These are phyloP conservation scores for Agapostemon virescens DNA, from an alignment of 2,888 invertebrate genomes.

Conservation along the genomic window DNA sequence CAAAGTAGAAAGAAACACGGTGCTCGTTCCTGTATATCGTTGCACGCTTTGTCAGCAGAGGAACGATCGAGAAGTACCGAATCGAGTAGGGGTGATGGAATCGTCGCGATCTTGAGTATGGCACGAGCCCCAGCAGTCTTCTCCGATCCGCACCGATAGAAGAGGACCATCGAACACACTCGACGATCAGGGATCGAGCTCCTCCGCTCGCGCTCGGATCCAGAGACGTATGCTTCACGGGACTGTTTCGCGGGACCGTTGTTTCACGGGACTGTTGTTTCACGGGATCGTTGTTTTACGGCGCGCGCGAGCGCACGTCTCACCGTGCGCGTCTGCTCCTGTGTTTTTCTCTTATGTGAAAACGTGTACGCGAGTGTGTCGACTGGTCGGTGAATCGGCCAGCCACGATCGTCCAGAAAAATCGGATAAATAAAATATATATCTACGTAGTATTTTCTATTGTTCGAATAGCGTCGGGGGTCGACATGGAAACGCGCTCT, in stretches of 20 bases:
- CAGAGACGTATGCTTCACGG: background rate
- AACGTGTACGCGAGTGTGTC: background rate
- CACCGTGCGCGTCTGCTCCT: no score
- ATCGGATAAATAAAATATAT: constrained; percentile 4
- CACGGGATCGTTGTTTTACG: background rate
- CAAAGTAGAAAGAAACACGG: constrained; percentile 26
- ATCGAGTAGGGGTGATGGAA: background rate
- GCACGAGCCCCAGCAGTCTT: constrained; percentile 20
- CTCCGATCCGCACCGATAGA: constrained; percentile 18
- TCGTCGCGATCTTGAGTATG: constrained; percentile 12
- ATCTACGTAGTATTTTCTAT: no score
- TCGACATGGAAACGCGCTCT: background rate
- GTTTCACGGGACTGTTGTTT: background rate
- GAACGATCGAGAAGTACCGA: constrained; percentile 3
- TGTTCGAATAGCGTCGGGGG: background rate
- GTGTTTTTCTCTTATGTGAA: background rate
- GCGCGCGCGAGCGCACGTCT: background rate
- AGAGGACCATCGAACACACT: constrained; percentile 3
- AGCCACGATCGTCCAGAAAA: background rate
- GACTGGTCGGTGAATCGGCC: background rate
- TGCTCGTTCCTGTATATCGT: background rate
- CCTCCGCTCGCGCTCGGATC: background rate
- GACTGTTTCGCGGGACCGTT: background rate
- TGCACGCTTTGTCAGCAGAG: constrained; percentile 2
- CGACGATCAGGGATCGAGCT: constrained; percentile 14